phyloP scores from a whole-genome alignment of 2,113 vertebrate genomes.

The Caranx ignobilis region DNA sequence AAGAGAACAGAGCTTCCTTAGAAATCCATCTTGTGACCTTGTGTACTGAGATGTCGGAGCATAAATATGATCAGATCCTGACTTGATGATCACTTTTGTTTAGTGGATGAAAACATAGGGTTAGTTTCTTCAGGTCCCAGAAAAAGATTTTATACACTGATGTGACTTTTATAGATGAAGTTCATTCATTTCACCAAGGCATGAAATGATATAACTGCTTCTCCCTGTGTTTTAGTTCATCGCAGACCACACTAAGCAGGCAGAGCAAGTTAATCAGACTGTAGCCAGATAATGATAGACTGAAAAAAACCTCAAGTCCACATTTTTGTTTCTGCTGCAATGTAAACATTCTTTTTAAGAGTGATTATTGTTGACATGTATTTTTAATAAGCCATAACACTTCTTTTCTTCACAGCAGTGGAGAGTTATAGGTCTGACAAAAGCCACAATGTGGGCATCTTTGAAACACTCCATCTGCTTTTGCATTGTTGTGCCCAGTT shows the following conservation, averaged over 20 bases:
- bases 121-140: not conserved
- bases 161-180: slow-evolving; percentile 6
- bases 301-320: not conserved
- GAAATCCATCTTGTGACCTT: slow-evolving; percentile 31
- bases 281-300: slow-evolving; percentile 45
- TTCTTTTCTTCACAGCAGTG: not conserved
- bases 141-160: not conserved
- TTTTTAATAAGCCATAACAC: slow-evolving; percentile 31
- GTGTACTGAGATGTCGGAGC: not conserved
- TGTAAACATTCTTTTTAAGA: slow-evolving; percentile 50
- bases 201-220: not conserved
- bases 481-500: slow-evolving; percentile 49
- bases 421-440: slow-evolving; percentile 5
- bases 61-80: not conserved
- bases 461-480: slow-evolving; percentile 62
- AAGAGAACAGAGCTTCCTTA: slow-evolving; percentile 21
- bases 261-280: slow-evolving; percentile 41
- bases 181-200: slow-evolving; percentile 9
- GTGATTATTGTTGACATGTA: slow-evolving; percentile 49
- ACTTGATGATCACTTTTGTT: slow-evolving; percentile 2
- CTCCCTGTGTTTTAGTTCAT: slow-evolving; percentile 6
- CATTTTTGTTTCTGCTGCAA: slow-evolving; percentile 44
- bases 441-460: slow-evolving; percentile 30
- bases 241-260: slow-evolving; percentile 15
- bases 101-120: not conserved